These are phyloP conservation scores for Lepidurus arcticus DNA, from an alignment of 1,140 invertebrate genomes.

Conservation along the genomic window DNA sequence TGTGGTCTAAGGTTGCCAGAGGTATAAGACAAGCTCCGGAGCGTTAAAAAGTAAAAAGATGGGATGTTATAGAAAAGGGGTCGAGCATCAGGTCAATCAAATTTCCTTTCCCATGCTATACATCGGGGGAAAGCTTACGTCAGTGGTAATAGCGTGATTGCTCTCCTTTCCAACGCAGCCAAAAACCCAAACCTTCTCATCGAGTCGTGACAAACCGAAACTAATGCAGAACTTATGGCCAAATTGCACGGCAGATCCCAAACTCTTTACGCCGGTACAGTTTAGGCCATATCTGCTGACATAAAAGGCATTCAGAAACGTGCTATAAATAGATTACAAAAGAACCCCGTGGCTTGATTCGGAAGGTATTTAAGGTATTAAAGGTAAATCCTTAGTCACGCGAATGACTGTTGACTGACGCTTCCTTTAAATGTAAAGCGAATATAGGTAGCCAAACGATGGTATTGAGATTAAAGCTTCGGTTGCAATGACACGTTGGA, in stretches of 20 bases:
- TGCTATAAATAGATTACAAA: too few relatives aligned
- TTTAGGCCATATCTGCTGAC: too few relatives aligned
- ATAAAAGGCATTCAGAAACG: too few relatives aligned
- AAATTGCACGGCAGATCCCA: neutral
- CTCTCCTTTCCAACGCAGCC: neutral
- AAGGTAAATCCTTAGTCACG: slow-evolving; percentile 2
- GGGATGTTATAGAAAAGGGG: neutral
- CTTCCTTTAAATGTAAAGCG: too few relatives aligned
- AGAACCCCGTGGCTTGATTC: too few relatives aligned
- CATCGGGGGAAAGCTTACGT: neutral
- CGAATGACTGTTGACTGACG: neutral
- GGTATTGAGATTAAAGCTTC: too few relatives aligned
- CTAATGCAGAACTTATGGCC: neutral
- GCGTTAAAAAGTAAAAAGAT: too few relatives aligned
- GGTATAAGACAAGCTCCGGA: neutral
- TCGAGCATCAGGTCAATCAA: slow-evolving; percentile 12
- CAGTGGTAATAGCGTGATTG: neutral
- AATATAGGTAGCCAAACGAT: too few relatives aligned
- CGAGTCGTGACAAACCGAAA: neutral
- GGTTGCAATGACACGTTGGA: too few relatives aligned
- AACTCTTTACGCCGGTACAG: too few relatives aligned
- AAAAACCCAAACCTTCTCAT: neutral
- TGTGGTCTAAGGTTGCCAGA: neutral
- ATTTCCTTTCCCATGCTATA: neutral
- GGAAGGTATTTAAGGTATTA: neutral